Percentiles rank a stretch among this genome's conserved stretches.
phyloP scores from a whole-genome alignment of 2,113 vertebrate genomes.

The Chionomys nivalis region DNA sequence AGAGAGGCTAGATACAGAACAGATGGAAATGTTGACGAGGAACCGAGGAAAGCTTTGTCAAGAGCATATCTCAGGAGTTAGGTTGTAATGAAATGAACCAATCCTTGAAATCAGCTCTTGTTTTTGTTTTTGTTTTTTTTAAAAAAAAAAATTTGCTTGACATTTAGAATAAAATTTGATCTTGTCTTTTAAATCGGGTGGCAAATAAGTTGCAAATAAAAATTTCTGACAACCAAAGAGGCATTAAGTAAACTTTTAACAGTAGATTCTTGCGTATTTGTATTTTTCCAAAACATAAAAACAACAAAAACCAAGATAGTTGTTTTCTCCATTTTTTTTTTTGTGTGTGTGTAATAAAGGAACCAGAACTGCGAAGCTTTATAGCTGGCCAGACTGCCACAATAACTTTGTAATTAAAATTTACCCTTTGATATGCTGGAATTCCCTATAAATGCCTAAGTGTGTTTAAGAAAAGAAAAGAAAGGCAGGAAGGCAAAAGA shows the following conservation, averaged over 20 bases:
- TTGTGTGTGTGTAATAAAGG: conserved; percentile 4
- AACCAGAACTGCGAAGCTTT: conserved; percentile 40
- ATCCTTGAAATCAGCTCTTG: conserved; percentile 22
- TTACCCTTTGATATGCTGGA: conserved; percentile 27
- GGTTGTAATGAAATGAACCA: conserved; percentile 20
- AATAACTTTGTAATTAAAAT: conserved; percentile 56
- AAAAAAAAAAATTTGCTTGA: conserved; percentile 24
- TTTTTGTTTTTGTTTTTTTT: not conserved
- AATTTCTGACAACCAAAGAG: conserved; percentile 57
- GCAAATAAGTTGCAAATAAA: conserved; percentile 50
- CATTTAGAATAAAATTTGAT: conserved; percentile 41
- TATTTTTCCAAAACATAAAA: conserved; percentile 46
- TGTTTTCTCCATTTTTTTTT: conserved; percentile 37
- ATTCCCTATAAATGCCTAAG: conserved; percentile 30
- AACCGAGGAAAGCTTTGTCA: not conserved
- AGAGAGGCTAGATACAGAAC: not conserved
- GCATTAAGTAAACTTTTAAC: conserved; percentile 45
- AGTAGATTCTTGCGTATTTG: conserved; percentile 1
- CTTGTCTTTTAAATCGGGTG: conserved; percentile 1
- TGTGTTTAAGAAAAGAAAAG: not conserved
- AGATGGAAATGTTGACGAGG: conserved; percentile 10
- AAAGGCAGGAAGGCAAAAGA: not conserved
- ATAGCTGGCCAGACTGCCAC: conserved; percentile 2
- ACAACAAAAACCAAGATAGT: not conserved
- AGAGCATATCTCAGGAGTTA: not conserved